Evolutionary conservation across 2,888 invertebrate genomes (phyloP), one percentile per base, ranked within the genome.

Genomic region (Ommatoiulus sabulosus): DNA sequence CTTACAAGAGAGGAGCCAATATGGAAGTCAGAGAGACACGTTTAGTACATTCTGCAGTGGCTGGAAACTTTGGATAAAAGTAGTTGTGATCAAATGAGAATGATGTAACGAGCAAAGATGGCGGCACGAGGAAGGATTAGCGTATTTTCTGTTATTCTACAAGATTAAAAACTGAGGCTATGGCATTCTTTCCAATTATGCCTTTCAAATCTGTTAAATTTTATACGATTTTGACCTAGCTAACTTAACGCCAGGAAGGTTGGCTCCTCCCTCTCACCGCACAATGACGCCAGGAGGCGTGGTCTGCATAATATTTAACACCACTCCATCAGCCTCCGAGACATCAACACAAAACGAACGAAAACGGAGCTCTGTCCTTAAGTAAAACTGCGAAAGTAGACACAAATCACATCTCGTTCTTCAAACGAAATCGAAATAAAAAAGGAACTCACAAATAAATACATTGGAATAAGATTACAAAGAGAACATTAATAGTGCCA

Each of bases 371-470:
- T 35, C 52, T 15, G 52, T 15, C 52, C 10, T 52, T 52, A 52
- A 52, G 52, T 52, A 52, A 52, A 52, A 52, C 12, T 52, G 15
- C 12, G 52, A 52, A 52, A 52, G 52, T 52, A 52, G 52, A 52
- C 12, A 52, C 35, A 52, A 52, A 52, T 52, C 52, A 8, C 52
- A 15, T 52, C 15, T 52, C 20, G 10, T 63, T 20, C 3, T 63
- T 20, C 3, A 8, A 72, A 20, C 24, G 20, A 72, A 72, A 20
- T 10, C 0, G 20, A 72, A 72, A n/a, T 63, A 24, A 72, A 72
- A 52, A 20, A 72, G 20, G 72, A 20, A 72, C 24, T 72, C 72
- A 72, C 72, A 72, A 72, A 72, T 72, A 72, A 72, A 72, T 72
- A 72, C 72, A 20, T 72, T 24, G 24, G 72, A 72, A 72, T 72